Evolutionary conservation across 2,888 invertebrate genomes (phyloP).

Genomic region (Eubasilissa splendida): DNA sequence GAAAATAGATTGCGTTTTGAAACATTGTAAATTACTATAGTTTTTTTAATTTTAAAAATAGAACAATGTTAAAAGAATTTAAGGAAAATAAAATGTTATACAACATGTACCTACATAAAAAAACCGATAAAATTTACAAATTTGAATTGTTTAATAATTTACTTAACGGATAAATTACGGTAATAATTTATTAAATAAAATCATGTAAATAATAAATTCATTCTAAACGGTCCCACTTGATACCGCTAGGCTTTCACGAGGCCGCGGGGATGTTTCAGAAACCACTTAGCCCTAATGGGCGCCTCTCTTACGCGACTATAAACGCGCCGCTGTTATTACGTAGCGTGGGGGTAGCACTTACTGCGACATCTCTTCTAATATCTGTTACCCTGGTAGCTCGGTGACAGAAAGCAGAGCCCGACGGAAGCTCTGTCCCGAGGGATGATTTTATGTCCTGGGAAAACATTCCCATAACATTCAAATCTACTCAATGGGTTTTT

Average conservation of each 20-base stretch:
- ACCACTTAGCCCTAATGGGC: slow-evolving; percentile 55
- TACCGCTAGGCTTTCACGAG: slow-evolving; percentile 21
- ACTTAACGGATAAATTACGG: no score
- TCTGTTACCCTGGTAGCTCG: slow-evolving; percentile 41
- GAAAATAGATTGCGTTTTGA: no score
- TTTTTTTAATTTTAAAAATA: no score
- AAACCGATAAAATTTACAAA: no score
- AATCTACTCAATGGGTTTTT: no score
- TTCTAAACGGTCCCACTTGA: slow-evolving; percentile 11
- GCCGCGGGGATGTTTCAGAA: slow-evolving; percentile 9
- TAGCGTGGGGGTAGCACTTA: slow-evolving; percentile 19
- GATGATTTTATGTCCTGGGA: slow-evolving; percentile 8
- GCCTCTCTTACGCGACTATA: slow-evolving; percentile 46
- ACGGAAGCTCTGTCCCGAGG: slow-evolving; percentile 27
- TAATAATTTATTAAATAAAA: no score
- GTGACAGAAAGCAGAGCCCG: slow-evolving; percentile 49
- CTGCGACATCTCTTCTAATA: slow-evolving; percentile 49
- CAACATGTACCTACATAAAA: no score
- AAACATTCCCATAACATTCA: no score
- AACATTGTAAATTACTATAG: no score
- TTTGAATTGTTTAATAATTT: no score
- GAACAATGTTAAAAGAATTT: no score
- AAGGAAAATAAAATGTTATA: no score
- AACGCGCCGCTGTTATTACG: slow-evolving; percentile 35
- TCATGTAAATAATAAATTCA: background rate